phyloP scores from a whole-genome alignment of 92 coral and sea anemone genomes.

The Diadumene lineata region DNA sequence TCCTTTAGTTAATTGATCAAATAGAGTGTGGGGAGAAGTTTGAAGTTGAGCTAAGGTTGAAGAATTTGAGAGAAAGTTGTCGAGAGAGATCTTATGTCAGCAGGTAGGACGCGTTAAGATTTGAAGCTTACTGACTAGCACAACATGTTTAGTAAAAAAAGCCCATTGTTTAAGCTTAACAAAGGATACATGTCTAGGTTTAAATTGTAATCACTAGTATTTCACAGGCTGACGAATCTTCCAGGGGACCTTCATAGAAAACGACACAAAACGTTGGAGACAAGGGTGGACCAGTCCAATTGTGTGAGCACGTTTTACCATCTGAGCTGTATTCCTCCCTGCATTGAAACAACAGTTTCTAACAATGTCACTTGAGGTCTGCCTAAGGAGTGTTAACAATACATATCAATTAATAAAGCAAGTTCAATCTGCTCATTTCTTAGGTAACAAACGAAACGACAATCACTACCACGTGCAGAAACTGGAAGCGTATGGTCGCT shows the following conservation, averaged over 20 bases:
- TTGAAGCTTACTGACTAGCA: slow-evolving; percentile 43
- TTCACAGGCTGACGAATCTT: slow-evolving; percentile 56
- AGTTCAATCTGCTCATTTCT: slow-evolving; percentile 76
- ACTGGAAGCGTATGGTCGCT: slow-evolving; percentile 29
- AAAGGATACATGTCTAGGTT: slow-evolving; percentile 90
- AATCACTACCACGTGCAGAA: slow-evolving; percentile 47
- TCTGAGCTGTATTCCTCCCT: slow-evolving; percentile 78
- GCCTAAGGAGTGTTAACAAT: slow-evolving; percentile 70
- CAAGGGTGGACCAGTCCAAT: slow-evolving; percentile 58
- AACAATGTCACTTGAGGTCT: slow-evolving; percentile 75
- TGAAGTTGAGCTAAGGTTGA: slow-evolving; percentile 33
- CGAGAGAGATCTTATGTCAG: slow-evolving; percentile 12
- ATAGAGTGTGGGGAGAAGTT: neutral
- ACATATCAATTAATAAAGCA: slow-evolving; percentile 73
- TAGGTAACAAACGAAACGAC: slow-evolving; percentile 76
- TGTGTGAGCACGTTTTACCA: slow-evolving; percentile 77
- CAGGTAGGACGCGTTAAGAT: neutral
- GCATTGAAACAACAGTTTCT: slow-evolving; percentile 40
- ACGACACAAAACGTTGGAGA: slow-evolving; percentile 62
- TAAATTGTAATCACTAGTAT: slow-evolving; percentile 83
- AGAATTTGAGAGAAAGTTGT: slow-evolving; percentile 7
- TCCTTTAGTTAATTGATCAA: neutral
- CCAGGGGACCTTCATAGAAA: slow-evolving; percentile 42
- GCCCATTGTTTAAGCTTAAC: slow-evolving; percentile 81
- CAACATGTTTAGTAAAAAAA: slow-evolving; percentile 94